A percentile compares a stretch with the other conserved stretches of the same genome.
Evolutionary conservation across 2,888 invertebrate genomes (phyloP).

Genomic region (Conomelus anceps): DNA sequence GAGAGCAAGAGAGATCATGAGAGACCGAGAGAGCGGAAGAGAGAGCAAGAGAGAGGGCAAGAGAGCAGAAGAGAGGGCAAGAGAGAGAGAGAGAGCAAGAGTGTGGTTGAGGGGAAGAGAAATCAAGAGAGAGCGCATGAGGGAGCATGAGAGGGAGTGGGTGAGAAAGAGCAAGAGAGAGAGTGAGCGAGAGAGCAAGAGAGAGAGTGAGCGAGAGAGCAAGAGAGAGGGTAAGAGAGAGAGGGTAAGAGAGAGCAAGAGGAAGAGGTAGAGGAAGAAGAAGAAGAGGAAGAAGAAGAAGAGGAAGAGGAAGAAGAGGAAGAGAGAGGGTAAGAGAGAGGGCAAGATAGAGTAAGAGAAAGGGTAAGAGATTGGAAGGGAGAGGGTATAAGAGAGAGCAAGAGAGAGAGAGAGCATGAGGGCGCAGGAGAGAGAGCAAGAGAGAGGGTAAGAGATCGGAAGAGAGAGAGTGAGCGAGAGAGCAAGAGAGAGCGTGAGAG

Average conservation of each 20-base stretch:
- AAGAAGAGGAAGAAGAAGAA: background rate
- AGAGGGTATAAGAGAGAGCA: no score
- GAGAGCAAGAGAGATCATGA: background rate
- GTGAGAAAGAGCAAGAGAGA: background rate
- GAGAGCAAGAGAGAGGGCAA: background rate
- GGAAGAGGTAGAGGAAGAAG: background rate
- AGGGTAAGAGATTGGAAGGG: no score
- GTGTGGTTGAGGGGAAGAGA: background rate
- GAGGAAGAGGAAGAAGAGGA: background rate
- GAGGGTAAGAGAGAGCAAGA: background rate
- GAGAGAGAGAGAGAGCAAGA: background rate
- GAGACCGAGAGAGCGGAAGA: conserved; percentile 26
- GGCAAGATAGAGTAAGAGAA: no score
- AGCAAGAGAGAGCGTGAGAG: no score
- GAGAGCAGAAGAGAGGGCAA: background rate
- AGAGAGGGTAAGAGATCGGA: no score
- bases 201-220: conserved; percentile 1
- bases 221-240: background rate
- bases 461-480: no score
- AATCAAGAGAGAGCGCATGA: background rate
- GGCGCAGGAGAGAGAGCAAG: no score
- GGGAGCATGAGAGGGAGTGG: background rate
- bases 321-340: no score
- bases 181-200: background rate
- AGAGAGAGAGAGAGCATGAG: no score